Conservation (phyloP, 2,797 vertebrate species). For the Pelochelys cantorii region DNA sequence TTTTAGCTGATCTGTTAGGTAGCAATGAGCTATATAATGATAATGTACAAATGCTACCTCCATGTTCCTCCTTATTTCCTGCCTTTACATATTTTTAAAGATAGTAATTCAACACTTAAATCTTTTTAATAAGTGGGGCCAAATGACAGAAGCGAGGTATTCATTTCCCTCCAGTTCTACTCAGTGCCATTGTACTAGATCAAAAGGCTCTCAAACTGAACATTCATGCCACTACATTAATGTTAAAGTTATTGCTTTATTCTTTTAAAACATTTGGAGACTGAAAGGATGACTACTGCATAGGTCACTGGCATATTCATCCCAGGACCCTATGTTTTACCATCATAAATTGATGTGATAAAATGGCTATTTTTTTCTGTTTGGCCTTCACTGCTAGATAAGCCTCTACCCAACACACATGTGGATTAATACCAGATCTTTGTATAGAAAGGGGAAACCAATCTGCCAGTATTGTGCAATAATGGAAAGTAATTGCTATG, state of each 20-base stretch:
- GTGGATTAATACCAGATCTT: neutral
- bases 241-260: neutral
- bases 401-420: neutral
- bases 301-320: neutral
- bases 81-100: neutral
- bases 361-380: neutral
- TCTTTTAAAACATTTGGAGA: neutral
- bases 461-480: neutral
- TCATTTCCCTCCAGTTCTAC: neutral
- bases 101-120: neutral
- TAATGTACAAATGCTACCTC: neutral
- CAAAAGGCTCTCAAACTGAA: neutral
- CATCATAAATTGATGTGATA: neutral
- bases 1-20: neutral
- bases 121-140: neutral
- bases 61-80: neutral
- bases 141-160: neutral
- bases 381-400: neutral
- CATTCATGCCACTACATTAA: neutral
- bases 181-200: neutral
- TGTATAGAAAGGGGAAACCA: neutral
- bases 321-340: neutral
- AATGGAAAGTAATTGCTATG: neutral
- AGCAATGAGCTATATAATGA: neutral
- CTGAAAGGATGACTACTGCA: neutral